Conservation (phyloP, 2,888 invertebrate genomes). For the Malachius bipustulatus region DNA sequence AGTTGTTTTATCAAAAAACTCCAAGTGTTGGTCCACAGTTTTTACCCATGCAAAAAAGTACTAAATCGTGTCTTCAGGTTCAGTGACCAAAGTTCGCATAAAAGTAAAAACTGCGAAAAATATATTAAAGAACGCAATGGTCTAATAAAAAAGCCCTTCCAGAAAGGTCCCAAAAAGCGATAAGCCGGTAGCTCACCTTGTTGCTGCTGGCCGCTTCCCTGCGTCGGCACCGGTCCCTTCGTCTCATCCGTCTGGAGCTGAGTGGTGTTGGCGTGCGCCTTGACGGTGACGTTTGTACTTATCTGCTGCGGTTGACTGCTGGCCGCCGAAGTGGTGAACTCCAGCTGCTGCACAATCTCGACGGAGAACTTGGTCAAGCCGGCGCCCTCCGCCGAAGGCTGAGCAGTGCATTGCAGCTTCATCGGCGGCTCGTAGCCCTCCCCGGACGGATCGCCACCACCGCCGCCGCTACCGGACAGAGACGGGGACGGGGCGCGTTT, state of each 20-base stretch:
- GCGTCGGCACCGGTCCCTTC: conserved; percentile 31
- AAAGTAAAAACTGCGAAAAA: no score
- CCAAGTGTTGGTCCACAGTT: no score
- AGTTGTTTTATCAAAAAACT: no score
- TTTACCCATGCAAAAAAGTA: no score
- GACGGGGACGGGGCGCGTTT: no score
- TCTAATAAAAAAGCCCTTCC: no score
- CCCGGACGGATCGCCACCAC: conserved; percentile 18
- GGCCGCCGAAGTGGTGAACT: conserved; percentile 78
- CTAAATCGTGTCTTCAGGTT: no score
- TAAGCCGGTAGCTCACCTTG: conserved; percentile 35
- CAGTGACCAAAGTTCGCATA: no score
- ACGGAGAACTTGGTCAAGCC: conserved; percentile 70
- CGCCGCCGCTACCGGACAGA: conserved; percentile 33
- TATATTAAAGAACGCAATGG: no score
- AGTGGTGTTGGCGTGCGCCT: conserved; percentile 58
- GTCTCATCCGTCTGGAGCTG: conserved; percentile 32
- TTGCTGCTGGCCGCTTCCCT: conserved; percentile 41
- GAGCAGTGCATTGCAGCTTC: conserved; percentile 54
- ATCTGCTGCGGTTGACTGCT: conserved; percentile 83
- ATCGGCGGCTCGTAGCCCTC: conserved; percentile 61
- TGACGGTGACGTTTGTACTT: conserved; percentile 85
- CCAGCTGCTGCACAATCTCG: conserved; percentile 83
- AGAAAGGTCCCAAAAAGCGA: no score
- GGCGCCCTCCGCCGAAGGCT: conserved; percentile 41